Evolutionary conservation across 2,113 vertebrate species (phyloP), one percentile per base, ranked within the genome.

Genomic region (Prolemur simus): DNA sequence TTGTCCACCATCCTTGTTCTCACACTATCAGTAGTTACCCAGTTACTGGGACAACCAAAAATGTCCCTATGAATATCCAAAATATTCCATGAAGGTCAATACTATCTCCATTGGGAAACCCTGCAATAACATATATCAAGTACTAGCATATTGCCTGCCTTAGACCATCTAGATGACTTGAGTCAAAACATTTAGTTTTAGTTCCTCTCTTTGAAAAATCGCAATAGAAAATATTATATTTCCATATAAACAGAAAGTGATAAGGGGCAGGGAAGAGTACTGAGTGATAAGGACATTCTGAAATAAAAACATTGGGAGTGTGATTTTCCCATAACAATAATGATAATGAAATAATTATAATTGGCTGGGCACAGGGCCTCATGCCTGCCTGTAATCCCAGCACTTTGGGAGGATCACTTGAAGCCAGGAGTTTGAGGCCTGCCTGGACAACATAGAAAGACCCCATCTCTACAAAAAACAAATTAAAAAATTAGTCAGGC

Each of bases 171-270:
- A n/a, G 74, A 52, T 34, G 56, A 56, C 7, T 34, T 25, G 52
- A 92, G 17, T 81, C 32, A 81, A 93, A 96, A 88, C 17, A 78
- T 58, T 71, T 71, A 27, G 73, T 18, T 93, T 97, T 68, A 91
- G 42, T 64, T 94, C 6, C 20, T 69, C 9, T 37, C 18, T 54
- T 63, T 45, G 32, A 80, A 95, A 94, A 76, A 8, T 12, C 14
- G 34, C 27, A 78, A 56, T 42, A 78, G n/a, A 84, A 74, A 74
- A 73, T 77, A 27, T 87, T 71, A 89, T 45, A 81, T 84, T 89
- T 71, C 45, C 63, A 52, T 76, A 84, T 83, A 37, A 87, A 73
- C 37, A 92, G 29, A 76, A n/a, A 77, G 39, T 23, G n/a, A n/a
- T 4, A n/a, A 58, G 3, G n/a, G 29, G 23, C 37, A 56, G 54